Conservation (phyloP, 2,797 vertebrate genomes). For the Hydrolagus colliei region DNA sequence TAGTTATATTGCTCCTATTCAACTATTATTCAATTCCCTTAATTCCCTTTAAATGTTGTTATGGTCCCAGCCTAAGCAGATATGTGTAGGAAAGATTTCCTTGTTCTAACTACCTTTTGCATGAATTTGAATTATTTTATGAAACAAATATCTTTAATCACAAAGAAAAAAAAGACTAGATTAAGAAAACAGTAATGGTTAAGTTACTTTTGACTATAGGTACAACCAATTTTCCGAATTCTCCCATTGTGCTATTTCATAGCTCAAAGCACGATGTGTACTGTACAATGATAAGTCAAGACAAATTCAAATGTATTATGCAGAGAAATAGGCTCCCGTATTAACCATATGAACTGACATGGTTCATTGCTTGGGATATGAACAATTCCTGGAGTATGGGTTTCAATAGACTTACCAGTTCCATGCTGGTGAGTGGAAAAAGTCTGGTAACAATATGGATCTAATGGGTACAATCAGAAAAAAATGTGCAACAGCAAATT, state of each 20-base stretch:
- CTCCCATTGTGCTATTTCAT: background rate
- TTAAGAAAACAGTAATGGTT: background rate
- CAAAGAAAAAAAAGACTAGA: background rate
- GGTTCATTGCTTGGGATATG: constrained; percentile 17
- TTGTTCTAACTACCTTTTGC: too few species aligned
- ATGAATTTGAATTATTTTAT: too few species aligned
- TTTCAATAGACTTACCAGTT: constrained; percentile 26
- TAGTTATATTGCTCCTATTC: too few species aligned
- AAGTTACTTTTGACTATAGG: background rate
- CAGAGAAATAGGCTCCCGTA: background rate
- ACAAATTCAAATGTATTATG: background rate
- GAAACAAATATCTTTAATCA: background rate
- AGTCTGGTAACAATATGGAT: constrained; percentile 29
- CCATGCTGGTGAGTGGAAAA: constrained; percentile 28
- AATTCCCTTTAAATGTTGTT: too few species aligned
- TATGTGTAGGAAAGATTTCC: background rate
- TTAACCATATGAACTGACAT: background rate
- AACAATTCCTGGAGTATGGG: background rate
- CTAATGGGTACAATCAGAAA: constrained; percentile 31
- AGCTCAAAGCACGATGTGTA: background rate
- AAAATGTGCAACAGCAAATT: constrained; percentile 28
- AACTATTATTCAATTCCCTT: too few species aligned
- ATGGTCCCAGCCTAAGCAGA: background rate
- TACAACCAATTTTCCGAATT: background rate
- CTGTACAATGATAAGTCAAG: background rate